Percentiles rank a stretch among this genome's conserved stretches.
Evolutionary conservation across 2,113 vertebrate species (phyloP).

Genomic region (Peromyscus polionotus): DNA sequence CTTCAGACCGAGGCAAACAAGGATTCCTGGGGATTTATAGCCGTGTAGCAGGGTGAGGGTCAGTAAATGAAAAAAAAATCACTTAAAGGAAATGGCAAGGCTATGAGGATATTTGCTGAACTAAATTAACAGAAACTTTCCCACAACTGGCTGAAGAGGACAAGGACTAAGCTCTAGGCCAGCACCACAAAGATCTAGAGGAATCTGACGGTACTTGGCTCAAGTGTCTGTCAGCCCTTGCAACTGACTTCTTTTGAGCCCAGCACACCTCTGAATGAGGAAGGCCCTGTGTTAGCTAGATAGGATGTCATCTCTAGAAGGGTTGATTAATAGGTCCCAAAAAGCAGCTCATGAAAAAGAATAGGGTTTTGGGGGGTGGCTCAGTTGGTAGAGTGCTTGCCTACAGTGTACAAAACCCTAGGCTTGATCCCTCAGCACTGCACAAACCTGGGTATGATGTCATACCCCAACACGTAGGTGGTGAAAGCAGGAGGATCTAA

Average conservation of each 20-base stretch:
- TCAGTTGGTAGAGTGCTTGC: not conserved
- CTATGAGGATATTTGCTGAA: not conserved
- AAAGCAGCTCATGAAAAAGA: not conserved
- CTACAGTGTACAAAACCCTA: not conserved
- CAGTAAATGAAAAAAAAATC: not conserved
- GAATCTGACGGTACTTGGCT: not conserved
- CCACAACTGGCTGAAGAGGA: not conserved
- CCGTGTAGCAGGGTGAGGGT: not conserved
- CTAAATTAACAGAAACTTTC: not conserved
- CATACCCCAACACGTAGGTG: not conserved
- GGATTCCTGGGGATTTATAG: not conserved
- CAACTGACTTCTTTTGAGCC: not conserved
- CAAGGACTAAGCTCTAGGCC: not conserved
- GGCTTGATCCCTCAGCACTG: not conserved
- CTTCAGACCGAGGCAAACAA: not conserved
- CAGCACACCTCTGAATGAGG: not conserved
- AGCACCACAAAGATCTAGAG: not conserved
- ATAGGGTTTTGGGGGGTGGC: not conserved
- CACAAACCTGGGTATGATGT: not conserved
- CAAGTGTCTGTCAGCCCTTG: too few species aligned
- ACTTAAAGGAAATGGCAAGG: not conserved
- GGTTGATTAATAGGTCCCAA: not conserved
- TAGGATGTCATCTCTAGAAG: not conserved
- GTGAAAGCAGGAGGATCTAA: not conserved
- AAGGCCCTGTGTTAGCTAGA: not conserved